Percentiles rank a stretch among this genome's conserved stretches.
Conservation (phyloP, 2,113 vertebrate genomes). For the Petroica traversi region DNA sequence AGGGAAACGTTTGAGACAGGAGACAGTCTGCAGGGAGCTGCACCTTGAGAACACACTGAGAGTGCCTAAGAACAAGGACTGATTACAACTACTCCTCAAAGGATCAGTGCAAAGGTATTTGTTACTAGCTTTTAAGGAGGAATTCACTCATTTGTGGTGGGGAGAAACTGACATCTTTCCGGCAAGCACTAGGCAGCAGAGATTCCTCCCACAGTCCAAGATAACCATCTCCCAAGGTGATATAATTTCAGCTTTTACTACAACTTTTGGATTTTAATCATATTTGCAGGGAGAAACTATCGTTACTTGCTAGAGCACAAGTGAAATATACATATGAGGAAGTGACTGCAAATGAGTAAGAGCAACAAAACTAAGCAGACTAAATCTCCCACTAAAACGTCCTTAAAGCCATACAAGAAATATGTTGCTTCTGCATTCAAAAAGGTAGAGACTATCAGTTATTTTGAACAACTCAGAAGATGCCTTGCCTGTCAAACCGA, state of each 20-base stretch:
- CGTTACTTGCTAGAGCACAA: background rate
- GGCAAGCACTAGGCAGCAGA: background rate
- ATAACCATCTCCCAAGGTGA: background rate
- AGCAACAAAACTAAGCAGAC: background rate
- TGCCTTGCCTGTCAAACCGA: background rate
- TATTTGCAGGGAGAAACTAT: background rate
- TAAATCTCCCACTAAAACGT: background rate
- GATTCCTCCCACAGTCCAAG: background rate
- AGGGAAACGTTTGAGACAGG: background rate
- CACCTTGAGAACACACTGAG: background rate
- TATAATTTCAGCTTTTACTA: background rate
- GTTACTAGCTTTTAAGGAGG: background rate
- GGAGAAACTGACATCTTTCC: background rate
- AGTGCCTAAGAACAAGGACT: background rate
- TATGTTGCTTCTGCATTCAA: background rate
- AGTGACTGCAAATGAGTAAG: background rate
- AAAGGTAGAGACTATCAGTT: background rate
- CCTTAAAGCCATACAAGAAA: background rate
- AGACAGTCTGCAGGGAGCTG: background rate
- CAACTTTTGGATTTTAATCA: background rate
- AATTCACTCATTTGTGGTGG: background rate
- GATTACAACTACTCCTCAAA: background rate
- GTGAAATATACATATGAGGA: background rate
- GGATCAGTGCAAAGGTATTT: background rate
- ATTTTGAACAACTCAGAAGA: background rate